Percentiles rank a stretch among this genome's conserved stretches.
Conservation (phyloP, 2,113 vertebrate genomes). For the Hippocampus abdominalis region DNA sequence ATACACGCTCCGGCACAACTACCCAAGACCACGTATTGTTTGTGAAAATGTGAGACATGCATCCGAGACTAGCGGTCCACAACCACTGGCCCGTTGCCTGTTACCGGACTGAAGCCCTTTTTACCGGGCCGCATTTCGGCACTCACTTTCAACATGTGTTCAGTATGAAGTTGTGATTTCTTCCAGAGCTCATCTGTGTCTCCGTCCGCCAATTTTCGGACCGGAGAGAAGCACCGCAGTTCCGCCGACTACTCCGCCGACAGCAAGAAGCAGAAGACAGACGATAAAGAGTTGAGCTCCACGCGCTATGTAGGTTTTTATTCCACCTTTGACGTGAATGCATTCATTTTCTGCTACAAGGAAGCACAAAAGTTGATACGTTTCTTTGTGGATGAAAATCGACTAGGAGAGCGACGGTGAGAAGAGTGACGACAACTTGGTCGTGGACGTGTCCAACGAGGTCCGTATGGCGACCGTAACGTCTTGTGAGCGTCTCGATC, state of each 20-base stretch:
- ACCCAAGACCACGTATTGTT: too few relatives aligned
- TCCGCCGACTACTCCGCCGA: slow-evolving; percentile 90
- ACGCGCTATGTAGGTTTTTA: slow-evolving; percentile 83
- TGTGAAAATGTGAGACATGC: neutral
- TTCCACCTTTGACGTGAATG: neutral
- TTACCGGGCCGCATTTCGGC: too few relatives aligned
- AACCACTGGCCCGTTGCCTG: neutral
- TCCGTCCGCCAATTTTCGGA: slow-evolving; percentile 90
- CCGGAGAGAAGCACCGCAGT: slow-evolving; percentile 89
- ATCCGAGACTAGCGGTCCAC: neutral
- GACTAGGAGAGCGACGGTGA: slow-evolving; percentile 92
- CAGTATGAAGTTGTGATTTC: neutral
- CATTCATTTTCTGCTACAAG: too few relatives aligned
- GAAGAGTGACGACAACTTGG: slow-evolving; percentile 90
- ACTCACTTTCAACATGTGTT: neutral
- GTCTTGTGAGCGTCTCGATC: neutral
- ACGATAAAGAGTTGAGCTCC: slow-evolving; percentile 85
- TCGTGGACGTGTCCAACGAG: slow-evolving; percentile 95
- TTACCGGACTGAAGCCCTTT: too few relatives aligned
- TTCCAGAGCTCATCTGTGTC: slow-evolving; percentile 91
- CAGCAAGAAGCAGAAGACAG: slow-evolving; percentile 95
- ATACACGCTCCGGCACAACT: neutral
- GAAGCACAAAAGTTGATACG: neutral
- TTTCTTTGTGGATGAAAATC: neutral
- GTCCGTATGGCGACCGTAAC: slow-evolving; percentile 41